These are phyloP conservation scores for Nannoperca obscura DNA, from an alignment of 2,797 vertebrate genomes.

Conservation along the genomic window DNA sequence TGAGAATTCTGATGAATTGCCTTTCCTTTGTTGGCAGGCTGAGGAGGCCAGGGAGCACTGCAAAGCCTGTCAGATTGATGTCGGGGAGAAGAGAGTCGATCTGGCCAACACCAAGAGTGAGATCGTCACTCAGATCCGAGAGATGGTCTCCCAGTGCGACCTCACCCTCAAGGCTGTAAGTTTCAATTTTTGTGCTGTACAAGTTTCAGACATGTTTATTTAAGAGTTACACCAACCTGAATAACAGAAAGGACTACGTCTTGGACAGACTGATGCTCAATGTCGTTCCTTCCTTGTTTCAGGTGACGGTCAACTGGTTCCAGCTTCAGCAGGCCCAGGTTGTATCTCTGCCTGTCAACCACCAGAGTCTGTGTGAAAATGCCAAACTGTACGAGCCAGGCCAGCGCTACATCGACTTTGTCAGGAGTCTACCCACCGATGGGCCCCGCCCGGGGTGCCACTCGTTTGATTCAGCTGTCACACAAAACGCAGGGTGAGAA, in stretches of 20 bases:
- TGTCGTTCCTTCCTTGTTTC: not conserved
- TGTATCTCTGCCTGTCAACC: slow-evolving; percentile 92
- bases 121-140: slow-evolving; percentile 92
- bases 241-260: not conserved
- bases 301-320: slow-evolving; percentile 98
- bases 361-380: slow-evolving; percentile 93
- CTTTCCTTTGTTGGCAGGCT: slow-evolving; percentile 81
- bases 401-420: slow-evolving; percentile 93
- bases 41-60: slow-evolving; percentile 94
- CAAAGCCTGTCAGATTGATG: slow-evolving; percentile 90
- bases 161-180: slow-evolving; percentile 97
- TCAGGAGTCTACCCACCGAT: slow-evolving; percentile 88
- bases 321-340: slow-evolving; percentile 96
- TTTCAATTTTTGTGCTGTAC: not conserved
- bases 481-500: slow-evolving; percentile 79
- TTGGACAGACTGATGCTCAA: not conserved
- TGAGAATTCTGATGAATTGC: not conserved
- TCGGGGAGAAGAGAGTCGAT: slow-evolving; percentile 89
- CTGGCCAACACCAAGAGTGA: slow-evolving; percentile 93
- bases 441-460: slow-evolving; percentile 76
- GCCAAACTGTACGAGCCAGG: slow-evolving; percentile 97
- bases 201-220: not conserved
- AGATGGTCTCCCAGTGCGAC: slow-evolving; percentile 97
- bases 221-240: not conserved
- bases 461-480: slow-evolving; percentile 70